phyloP scores from a whole-genome alignment of 2,888 invertebrate species.

The Gortyna flavago region DNA sequence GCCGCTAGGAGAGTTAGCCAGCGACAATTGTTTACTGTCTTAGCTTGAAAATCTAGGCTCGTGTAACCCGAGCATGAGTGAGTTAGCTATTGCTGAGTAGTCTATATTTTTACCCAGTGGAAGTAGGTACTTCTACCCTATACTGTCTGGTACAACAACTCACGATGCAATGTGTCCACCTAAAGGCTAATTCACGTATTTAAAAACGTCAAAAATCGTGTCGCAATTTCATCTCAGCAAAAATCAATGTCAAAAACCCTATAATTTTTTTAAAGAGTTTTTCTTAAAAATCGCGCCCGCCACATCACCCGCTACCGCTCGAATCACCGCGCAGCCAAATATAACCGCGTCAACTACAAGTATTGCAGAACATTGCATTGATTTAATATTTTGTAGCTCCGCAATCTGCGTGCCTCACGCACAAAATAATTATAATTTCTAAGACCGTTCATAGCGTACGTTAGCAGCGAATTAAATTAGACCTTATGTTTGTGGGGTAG shows the following conservation, averaged over 20 bases:
- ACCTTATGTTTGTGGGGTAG: slow-evolving; percentile 38
- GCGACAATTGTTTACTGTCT: too few species aligned
- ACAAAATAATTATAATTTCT: slow-evolving; percentile 69
- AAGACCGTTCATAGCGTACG: slow-evolving; percentile 52
- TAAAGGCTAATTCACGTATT: not conserved
- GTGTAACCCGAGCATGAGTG: not conserved
- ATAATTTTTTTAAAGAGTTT: too few species aligned
- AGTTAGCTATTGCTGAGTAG: not conserved
- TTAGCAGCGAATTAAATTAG: slow-evolving; percentile 52
- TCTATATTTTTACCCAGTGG: not conserved
- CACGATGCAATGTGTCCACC: not conserved
- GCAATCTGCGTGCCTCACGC: slow-evolving; percentile 80
- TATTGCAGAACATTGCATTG: slow-evolving; percentile 73
- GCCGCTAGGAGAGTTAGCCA: too few species aligned
- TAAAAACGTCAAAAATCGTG: not conserved
- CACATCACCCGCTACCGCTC: not conserved
- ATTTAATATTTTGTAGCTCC: slow-evolving; percentile 67
- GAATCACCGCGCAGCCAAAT: not conserved
- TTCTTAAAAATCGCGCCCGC: not conserved
- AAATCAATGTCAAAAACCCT: too few species aligned
- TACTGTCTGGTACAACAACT: not conserved
- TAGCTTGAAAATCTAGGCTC: too few species aligned
- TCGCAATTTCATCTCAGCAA: not conserved
- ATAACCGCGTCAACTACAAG: slow-evolving; percentile 44
- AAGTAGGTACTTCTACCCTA: not conserved